Percentiles rank a stretch among this genome's conserved stretches.
Conservation (phyloP, 2,888 invertebrate species). For the Drepanosiphum platanoidis region DNA sequence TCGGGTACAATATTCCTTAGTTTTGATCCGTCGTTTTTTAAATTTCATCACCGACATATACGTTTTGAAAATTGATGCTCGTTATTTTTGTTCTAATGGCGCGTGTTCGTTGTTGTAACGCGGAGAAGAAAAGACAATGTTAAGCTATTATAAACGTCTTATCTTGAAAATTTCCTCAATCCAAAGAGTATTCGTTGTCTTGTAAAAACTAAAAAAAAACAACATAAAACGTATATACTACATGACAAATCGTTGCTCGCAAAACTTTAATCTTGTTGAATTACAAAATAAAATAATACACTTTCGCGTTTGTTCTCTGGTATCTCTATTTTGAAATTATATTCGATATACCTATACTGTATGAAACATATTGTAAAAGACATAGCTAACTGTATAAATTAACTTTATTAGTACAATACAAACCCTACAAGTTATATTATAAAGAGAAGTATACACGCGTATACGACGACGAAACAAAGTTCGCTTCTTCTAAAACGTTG, state of each 20-base stretch:
- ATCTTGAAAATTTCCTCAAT: neutral
- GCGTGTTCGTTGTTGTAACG: neutral
- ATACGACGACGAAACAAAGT: neutral
- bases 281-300: constrained; percentile 38
- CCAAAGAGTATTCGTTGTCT: neutral
- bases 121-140: neutral
- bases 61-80: neutral
- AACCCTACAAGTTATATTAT: constrained; percentile 15
- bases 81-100: neutral
- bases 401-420: constrained; percentile 49
- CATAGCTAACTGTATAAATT: constrained; percentile 37
- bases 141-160: neutral
- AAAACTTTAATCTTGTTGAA: constrained; percentile 50
- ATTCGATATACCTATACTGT: neutral
- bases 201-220: neutral
- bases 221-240: neutral
- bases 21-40: neutral
- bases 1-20: neutral
- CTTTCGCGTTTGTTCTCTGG: constrained; percentile 4
- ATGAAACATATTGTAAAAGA: neutral
- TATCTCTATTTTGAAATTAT: constrained; percentile 42
- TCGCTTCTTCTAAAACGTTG: neutral
- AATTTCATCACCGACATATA: neutral
- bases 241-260: constrained; percentile 33
- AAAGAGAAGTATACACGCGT: constrained; percentile 12